These are phyloP conservation scores for Endomychus coccineus DNA, from an alignment of 2,888 invertebrate species.

Conservation along the genomic window DNA sequence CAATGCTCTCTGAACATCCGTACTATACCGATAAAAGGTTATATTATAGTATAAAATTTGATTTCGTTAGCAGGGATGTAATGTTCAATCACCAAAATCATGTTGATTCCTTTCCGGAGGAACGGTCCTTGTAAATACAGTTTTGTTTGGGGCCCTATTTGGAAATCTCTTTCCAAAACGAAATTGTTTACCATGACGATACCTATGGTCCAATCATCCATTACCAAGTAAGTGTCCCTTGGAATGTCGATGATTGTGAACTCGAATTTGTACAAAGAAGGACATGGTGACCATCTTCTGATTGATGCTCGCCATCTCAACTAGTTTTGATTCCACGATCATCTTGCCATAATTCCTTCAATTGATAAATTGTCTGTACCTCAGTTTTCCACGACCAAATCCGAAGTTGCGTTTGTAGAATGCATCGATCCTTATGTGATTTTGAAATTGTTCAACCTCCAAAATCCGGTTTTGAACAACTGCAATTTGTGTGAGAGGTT, in stretches of 20 bases:
- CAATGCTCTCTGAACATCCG: too few relatives aligned
- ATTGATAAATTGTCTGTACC: slow-evolving; percentile 61
- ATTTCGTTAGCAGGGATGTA: slow-evolving; percentile 7
- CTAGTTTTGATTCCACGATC: slow-evolving; percentile 37
- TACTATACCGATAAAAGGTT: too few relatives aligned
- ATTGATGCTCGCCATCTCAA: slow-evolving; percentile 29
- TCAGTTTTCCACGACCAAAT: slow-evolving; percentile 63
- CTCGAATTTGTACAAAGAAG: slow-evolving; percentile 11
- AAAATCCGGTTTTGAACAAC: slow-evolving; percentile 42
- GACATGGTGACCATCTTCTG: slow-evolving; percentile 23
- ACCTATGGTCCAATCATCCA: slow-evolving; percentile 81
- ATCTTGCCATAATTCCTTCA: slow-evolving; percentile 42
- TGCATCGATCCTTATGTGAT: slow-evolving; percentile 27
- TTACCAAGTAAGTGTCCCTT: slow-evolving; percentile 69
- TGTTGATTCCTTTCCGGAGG: slow-evolving; percentile 48
- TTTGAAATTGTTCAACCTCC: slow-evolving; percentile 34
- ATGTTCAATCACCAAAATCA: slow-evolving; percentile 37
- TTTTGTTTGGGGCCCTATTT: slow-evolving; percentile 73
- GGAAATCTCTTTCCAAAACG: slow-evolving; percentile 76
- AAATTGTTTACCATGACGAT: slow-evolving; percentile 77
- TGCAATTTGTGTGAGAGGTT: slow-evolving; percentile 29
- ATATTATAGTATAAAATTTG: slow-evolving; percentile 10
- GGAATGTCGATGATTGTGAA: slow-evolving; percentile 33
- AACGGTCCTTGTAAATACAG: slow-evolving; percentile 75
- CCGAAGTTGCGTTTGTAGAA: slow-evolving; percentile 34